Base-by-base conservation (phyloP, 2,797 vertebrate species). In the Lithobates sylvaticus region DNA sequence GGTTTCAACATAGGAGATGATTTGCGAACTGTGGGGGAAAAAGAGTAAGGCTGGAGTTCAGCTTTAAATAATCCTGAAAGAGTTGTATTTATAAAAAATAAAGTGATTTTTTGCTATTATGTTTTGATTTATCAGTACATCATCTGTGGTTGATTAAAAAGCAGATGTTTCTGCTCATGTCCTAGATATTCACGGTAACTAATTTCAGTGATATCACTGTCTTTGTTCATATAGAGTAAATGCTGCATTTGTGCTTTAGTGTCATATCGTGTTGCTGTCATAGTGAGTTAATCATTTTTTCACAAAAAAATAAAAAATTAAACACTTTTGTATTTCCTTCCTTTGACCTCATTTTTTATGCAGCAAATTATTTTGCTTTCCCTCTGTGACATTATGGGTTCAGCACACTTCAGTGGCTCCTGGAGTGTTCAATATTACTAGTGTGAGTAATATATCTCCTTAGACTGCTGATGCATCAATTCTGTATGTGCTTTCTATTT, bases 391-490 rank as follows among this genome's bases (percentile, higher is more conserved):
- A 87, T 87, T 87, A 87, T 87, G 74, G 85, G 85, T 83, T 71
- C 81, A 83, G 67, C 67, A 58, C 81, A 87, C 85, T 67, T 82
- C 85, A 68, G 44, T 83, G 80, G 74, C 76, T 87, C 81, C 85
- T 69, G 85, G 68, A 68, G 86, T 79, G 69, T 84, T 87, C 76
- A 84, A 79, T 87, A 87, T 87, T 79, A 84, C 32, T 68, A 61
- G 81, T 84, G 70, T 83, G 86, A 84, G 86, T 84, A 87, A 87
- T 87, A 79, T 78, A 84, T 87, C 81, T 87, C 81, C 18, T 69
- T 70, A 78, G 81, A 79, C 70, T 87, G 76, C 81, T 87, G 86
- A 87, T 84, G 70, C 86, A 87, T 87, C 86, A 87, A 36, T 87
- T 87, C 81, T 87, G 70, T 58, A 39, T 80, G 80, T 84, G 85